Evolutionary conservation across 2,888 invertebrate species (phyloP).

Genomic region (Melipona bicolor): DNA sequence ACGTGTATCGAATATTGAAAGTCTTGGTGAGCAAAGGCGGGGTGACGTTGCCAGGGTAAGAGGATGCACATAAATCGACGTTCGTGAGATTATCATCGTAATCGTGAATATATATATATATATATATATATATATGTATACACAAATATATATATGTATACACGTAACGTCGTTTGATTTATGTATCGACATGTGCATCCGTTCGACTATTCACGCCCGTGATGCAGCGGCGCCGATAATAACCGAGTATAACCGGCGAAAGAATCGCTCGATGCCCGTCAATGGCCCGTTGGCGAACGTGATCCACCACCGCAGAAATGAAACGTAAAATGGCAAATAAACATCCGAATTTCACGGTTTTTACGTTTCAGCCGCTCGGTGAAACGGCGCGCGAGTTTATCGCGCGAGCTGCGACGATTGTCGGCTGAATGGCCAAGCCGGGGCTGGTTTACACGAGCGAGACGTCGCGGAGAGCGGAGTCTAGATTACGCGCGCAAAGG

Average conservation of each 20-base stretch:
- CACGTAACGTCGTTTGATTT: too few relatives aligned
- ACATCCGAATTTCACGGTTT: neutral
- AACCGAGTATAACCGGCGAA: too few relatives aligned
- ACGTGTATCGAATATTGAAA: slow-evolving; percentile 21
- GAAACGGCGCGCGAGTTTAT: neutral
- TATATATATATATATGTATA: too few relatives aligned
- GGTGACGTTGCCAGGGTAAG: slow-evolving; percentile 57
- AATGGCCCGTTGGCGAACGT: neutral
- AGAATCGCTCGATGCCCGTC: too few relatives aligned
- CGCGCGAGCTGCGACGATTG: neutral
- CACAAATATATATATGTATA: too few relatives aligned
- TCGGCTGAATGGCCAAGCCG: neutral
- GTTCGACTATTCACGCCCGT: too few relatives aligned
- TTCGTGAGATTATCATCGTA: slow-evolving; percentile 69
- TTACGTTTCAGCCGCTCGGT: neutral
- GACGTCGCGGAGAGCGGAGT: neutral
- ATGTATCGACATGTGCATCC: too few relatives aligned
- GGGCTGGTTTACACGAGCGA: neutral
- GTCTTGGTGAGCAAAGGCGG: neutral
- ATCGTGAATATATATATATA: neutral
- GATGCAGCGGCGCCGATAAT: too few relatives aligned
- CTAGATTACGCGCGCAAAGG: neutral
- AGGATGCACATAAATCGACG: slow-evolving; percentile 66
- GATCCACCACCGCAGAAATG: slow-evolving; percentile 22
- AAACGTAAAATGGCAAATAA: slow-evolving; percentile 24